Evolutionary conservation across 2,113 vertebrate species (phyloP).

Genomic region (Danio rerio): DNA sequence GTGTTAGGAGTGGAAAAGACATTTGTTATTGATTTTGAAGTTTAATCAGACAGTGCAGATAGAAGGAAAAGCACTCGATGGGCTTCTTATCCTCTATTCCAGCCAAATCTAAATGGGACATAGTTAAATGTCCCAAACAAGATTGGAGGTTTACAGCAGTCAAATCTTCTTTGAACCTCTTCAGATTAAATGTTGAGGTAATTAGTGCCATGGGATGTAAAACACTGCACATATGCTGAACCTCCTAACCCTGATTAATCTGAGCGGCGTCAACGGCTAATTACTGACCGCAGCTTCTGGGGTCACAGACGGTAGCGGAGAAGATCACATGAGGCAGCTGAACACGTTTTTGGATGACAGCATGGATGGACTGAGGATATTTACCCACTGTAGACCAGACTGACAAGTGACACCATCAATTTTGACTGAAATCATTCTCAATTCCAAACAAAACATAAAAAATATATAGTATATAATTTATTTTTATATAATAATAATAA

Average conservation of each 20-base stretch:
- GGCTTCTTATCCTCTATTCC: background rate
- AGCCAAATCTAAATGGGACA: constrained; percentile 31
- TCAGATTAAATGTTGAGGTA: constrained; percentile 1
- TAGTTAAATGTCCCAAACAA: constrained; percentile 62
- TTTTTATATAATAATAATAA: too few species aligned
- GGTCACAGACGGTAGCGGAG: constrained; percentile 46
- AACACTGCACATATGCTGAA: constrained; percentile 8
- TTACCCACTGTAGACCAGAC: background rate
- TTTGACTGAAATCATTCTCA: too few species aligned
- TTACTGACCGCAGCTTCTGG: constrained; percentile 33
- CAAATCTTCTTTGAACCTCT: constrained; percentile 55
- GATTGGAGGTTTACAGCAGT: constrained; percentile 65
- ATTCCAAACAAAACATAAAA: too few species aligned
- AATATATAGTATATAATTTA: too few species aligned
- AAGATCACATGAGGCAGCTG: constrained; percentile 24
- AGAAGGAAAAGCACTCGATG: background rate
- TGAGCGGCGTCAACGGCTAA: background rate
- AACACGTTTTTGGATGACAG: constrained; percentile 18
- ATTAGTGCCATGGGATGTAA: background rate
- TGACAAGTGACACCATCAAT: background rate
- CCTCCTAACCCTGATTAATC: constrained; percentile 37
- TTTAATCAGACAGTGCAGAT: background rate
- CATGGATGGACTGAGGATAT: too few species aligned
- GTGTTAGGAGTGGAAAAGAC: background rate
- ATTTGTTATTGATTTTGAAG: background rate